These are phyloP conservation scores for Cranoglanis bouderius DNA, from an alignment of 2,113 vertebrate genomes.

Conservation along the genomic window DNA sequence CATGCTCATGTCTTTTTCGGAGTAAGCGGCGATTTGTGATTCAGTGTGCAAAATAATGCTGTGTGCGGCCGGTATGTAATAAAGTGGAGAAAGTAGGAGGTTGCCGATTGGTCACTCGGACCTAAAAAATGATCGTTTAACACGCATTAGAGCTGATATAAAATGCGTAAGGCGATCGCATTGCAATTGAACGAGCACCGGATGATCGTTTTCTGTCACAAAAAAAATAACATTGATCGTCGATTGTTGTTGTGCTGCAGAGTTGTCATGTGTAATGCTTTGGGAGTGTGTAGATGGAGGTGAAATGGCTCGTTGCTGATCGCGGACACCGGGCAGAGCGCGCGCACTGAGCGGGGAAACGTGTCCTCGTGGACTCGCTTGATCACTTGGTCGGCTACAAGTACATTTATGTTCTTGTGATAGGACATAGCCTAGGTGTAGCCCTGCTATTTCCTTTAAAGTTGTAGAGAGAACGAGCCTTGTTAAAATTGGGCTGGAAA, in stretches of 20 bases:
- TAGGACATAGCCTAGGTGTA: not conserved
- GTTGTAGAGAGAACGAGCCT: not conserved
- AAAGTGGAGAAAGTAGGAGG: not conserved
- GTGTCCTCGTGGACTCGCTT: not conserved
- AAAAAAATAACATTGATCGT: not conserved
- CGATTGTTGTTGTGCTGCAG: not conserved
- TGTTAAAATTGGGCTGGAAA: not conserved
- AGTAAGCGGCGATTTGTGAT: not conserved
- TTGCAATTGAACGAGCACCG: not conserved
- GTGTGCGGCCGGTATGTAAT: not conserved
- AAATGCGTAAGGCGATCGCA: not conserved
- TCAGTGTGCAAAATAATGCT: no score
- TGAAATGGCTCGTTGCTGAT: not conserved
- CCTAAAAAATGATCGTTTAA: not conserved
- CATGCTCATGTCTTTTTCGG: not conserved
- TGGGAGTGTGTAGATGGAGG: not conserved
- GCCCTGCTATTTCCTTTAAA: not conserved
- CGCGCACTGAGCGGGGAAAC: not conserved
- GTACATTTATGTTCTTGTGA: no score
- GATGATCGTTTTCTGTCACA: not conserved
- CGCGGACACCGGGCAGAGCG: not conserved
- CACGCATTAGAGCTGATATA: no score
- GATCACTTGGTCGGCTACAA: not conserved
- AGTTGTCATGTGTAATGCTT: slow-evolving; percentile 12
- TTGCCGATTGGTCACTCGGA: not conserved